Percentiles rank a stretch among this genome's conserved stretches.
phyloP scores from a whole-genome alignment of 2,797 vertebrate genomes.

The Fistularia tabacaria region DNA sequence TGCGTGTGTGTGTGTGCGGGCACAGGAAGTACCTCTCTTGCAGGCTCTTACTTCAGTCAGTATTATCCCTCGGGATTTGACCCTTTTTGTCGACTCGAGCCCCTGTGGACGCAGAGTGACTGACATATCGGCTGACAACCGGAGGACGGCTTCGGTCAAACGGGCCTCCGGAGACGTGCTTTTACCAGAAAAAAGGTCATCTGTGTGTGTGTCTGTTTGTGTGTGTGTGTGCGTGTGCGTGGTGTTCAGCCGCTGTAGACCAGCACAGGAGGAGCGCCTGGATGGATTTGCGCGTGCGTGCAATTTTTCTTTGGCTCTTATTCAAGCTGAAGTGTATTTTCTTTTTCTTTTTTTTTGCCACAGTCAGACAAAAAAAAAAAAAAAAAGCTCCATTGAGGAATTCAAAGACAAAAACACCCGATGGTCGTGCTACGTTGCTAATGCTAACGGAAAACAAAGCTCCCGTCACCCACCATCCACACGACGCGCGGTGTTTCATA shows the following conservation, averaged over 20 bases:
- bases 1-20: not conserved
- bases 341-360: not conserved
- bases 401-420: constrained; percentile 3
- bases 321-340: not conserved
- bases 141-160: constrained; percentile 3
- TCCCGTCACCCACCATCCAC: too few species aligned
- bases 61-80: constrained; percentile 55
- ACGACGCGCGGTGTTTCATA: constrained; percentile 49
- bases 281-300: not conserved
- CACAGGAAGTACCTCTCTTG: constrained; percentile 39
- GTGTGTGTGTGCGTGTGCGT: not conserved
- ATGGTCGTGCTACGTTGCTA: too few species aligned
- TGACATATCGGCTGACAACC: constrained; percentile 2
- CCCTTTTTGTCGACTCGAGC: constrained; percentile 17
- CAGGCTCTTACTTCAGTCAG: constrained; percentile 57
- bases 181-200: constrained; percentile 1
- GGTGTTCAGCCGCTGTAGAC: constrained; percentile 39
- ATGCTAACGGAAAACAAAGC: too few species aligned
- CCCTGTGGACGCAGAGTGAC: constrained; percentile 18
- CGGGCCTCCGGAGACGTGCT: constrained; percentile 21
- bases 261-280: constrained; percentile 30
- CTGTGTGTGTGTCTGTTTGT: too few species aligned
- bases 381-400: not conserved
- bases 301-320: constrained; percentile 4
- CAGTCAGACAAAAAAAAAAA: constrained; percentile 4